phyloP scores from a whole-genome alignment of 2,113 vertebrate genomes.

The Ophthalmolycus amberensis region DNA sequence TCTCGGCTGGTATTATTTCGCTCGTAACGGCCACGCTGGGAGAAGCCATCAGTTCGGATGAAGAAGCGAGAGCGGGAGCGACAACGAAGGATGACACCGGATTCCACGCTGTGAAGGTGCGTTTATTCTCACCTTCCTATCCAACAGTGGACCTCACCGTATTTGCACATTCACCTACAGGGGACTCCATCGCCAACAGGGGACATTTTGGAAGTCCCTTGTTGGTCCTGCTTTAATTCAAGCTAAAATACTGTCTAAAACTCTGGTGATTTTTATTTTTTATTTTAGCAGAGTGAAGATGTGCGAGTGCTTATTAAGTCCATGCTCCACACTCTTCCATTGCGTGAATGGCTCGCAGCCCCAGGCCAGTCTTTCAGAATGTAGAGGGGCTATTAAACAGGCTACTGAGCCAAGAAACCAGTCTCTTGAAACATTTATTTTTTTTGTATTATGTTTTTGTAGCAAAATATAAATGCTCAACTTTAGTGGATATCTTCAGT shows the following conservation, averaged over 20 bases:
- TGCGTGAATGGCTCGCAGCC: too few relatives aligned
- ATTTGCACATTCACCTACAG: not conserved
- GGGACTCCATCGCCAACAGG: not conserved
- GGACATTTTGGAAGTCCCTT: not conserved
- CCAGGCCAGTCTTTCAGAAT: not conserved
- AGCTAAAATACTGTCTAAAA: not conserved
- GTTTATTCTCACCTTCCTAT: not conserved
- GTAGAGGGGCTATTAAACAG: not conserved
- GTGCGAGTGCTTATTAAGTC: constrained; percentile 6
- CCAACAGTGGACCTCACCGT: not conserved
- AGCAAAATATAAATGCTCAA: not conserved
- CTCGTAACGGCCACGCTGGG: constrained; percentile 44
- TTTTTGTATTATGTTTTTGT: not conserved
- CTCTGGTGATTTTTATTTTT: not conserved
- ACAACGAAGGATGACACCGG: constrained; percentile 41
- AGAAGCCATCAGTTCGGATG: constrained; percentile 52
- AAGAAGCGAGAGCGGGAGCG: not conserved
- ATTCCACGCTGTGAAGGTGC: constrained; percentile 8
- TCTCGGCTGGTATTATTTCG: constrained; percentile 56
- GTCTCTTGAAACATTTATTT: not conserved
- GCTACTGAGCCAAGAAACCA: not conserved
- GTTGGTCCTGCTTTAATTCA: not conserved
- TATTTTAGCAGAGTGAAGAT: not conserved
- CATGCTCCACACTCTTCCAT: too few relatives aligned
- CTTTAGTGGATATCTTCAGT: too few relatives aligned